These are phyloP conservation scores for Chrysomela aeneicollis DNA, from an alignment of 2,888 invertebrate species.

Conservation along the genomic window DNA sequence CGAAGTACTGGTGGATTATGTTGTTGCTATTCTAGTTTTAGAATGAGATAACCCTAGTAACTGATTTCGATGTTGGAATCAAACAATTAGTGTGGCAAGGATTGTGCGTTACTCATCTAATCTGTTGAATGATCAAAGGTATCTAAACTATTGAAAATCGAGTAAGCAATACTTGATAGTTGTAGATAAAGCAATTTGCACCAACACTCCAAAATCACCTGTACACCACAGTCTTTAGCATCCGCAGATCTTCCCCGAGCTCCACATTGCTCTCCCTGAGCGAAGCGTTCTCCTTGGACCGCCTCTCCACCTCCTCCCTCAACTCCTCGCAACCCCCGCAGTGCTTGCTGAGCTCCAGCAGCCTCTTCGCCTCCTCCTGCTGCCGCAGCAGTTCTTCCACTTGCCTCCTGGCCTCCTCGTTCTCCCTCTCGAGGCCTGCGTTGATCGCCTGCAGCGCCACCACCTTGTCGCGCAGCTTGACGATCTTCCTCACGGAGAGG, in stretches of 20 bases:
- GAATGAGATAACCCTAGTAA: too few relatives aligned
- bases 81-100: too few relatives aligned
- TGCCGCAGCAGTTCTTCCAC: conserved; percentile 64
- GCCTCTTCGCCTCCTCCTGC: conserved; percentile 64
- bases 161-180: too few relatives aligned
- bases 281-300: conserved; percentile 63
- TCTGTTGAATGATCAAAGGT: too few relatives aligned
- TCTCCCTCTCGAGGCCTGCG: conserved; percentile 70
- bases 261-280: conserved; percentile 67
- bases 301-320: conserved; percentile 63
- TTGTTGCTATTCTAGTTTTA: too few relatives aligned
- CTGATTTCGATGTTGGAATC: too few relatives aligned
- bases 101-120: too few relatives aligned
- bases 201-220: conserved; percentile 57
- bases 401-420: conserved; percentile 65
- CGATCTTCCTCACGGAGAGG: conserved; percentile 67
- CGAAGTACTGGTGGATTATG: too few relatives aligned
- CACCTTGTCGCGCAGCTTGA: conserved; percentile 70
- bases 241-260: conserved; percentile 72
- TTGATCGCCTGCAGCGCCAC: conserved; percentile 68
- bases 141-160: too few relatives aligned
- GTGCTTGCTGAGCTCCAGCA: conserved; percentile 63
- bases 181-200: too few relatives aligned
- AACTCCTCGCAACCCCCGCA: conserved; percentile 60
- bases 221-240: conserved; percentile 80